Evolutionary conservation across 2,888 invertebrate species (phyloP).

Genomic region (Sipunculus nudus): DNA sequence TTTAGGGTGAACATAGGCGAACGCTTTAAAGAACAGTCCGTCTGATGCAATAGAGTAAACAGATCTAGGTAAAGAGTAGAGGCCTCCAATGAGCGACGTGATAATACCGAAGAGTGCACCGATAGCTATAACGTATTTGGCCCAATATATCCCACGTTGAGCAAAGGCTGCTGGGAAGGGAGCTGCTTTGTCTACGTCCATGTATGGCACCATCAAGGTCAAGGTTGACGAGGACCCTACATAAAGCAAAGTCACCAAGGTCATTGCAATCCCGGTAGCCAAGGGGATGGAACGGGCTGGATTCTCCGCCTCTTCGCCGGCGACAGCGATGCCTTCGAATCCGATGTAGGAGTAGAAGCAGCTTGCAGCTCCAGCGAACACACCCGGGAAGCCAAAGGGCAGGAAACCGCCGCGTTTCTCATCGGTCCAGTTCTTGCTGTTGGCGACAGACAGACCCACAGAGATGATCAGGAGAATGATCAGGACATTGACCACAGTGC

Average conservation of each 20-base stretch:
- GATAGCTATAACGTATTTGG: slow-evolving; percentile 50
- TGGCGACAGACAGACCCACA: slow-evolving; percentile 84
- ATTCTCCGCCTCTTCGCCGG: slow-evolving; percentile 65
- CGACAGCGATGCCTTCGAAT: slow-evolving; percentile 66
- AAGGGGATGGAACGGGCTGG: slow-evolving; percentile 63
- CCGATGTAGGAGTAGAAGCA: slow-evolving; percentile 67
- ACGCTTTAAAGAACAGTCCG: slow-evolving; percentile 79
- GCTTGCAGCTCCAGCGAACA: slow-evolving; percentile 64
- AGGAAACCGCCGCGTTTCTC: slow-evolving; percentile 51
- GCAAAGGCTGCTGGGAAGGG: slow-evolving; percentile 59
- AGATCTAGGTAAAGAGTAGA: slow-evolving; percentile 85
- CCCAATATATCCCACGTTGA: slow-evolving; percentile 50
- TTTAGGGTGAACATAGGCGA: slow-evolving; percentile 78
- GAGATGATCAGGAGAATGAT: slow-evolving; percentile 62
- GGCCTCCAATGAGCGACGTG: slow-evolving; percentile 74
- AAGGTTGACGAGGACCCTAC: slow-evolving; percentile 53
- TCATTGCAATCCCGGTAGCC: slow-evolving; percentile 56
- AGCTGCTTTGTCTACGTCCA: slow-evolving; percentile 48
- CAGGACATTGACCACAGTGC: slow-evolving; percentile 59
- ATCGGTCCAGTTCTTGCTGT: slow-evolving; percentile 81
- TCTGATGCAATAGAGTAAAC: slow-evolving; percentile 92
- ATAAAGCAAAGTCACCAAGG: slow-evolving; percentile 57
- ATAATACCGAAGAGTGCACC: slow-evolving; percentile 56
- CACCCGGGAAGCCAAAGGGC: slow-evolving; percentile 54
- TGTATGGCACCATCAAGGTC: slow-evolving; percentile 59